Evolutionary conservation across 2,113 vertebrate genomes (phyloP).

Genomic region (Salvator merianae): DNA sequence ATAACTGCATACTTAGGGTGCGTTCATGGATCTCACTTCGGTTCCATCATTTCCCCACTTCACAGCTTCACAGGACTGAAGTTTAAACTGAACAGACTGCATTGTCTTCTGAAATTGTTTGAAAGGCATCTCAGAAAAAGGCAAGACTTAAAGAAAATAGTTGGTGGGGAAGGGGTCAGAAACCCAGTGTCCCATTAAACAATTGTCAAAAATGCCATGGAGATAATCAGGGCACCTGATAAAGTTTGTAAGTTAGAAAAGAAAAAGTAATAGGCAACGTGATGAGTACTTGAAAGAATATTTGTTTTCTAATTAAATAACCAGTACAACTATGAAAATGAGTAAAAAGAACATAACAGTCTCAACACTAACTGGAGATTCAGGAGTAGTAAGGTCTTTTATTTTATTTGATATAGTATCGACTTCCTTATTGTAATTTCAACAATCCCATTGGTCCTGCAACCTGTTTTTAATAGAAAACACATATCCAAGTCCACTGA

Average conservation of each 20-base stretch:
- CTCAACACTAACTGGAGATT: not conserved
- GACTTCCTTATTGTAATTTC: not conserved
- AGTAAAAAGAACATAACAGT: not conserved
- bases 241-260: conserved; percentile 52
- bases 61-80: conserved; percentile 29
- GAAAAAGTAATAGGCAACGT: conserved; percentile 46
- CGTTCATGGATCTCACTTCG: no score
- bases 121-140: conserved; percentile 55
- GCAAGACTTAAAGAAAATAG: conserved; percentile 36
- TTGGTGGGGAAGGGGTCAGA: conserved; percentile 7
- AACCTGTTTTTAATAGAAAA: not conserved
- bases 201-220: conserved; percentile 45
- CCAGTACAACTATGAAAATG: no score
- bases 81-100: conserved; percentile 52
- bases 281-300: conserved; percentile 33
- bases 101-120: conserved; percentile 41
- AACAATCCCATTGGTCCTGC: not conserved
- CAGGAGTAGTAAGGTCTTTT: not conserved
- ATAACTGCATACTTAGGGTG: no score
- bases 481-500: no score
- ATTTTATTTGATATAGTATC: no score
- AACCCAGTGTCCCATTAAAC: conserved; percentile 31
- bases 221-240: conserved; percentile 55
- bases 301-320: conserved; percentile 37
- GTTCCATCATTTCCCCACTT: no score